Conservation (phyloP, 1,140 invertebrate species). For the Subanguina moxae region DNA sequence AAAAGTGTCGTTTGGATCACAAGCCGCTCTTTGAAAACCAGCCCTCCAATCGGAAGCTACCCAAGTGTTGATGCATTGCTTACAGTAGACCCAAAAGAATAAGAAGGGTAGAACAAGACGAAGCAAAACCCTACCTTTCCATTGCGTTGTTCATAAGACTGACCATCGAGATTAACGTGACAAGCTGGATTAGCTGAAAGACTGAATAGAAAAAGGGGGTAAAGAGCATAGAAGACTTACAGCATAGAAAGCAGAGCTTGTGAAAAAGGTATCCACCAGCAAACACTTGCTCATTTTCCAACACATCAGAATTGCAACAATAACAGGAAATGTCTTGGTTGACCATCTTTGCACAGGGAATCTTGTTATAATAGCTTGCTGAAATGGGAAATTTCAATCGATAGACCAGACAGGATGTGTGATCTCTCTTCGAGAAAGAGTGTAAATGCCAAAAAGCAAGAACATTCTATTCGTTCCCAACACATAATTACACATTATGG, state of each 20-base stretch:
- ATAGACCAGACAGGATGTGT: too few species aligned
- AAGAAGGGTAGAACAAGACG: too few species aligned
- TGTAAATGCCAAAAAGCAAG: too few species aligned
- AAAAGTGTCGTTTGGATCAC: too few species aligned
- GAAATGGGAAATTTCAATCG: too few species aligned
- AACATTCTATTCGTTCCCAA: too few species aligned
- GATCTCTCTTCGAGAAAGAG: too few species aligned
- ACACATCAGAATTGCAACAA: background rate
- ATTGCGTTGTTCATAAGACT: background rate
- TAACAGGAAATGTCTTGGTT: background rate
- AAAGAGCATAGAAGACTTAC: background rate
- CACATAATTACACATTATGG: background rate
- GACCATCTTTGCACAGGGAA: too few species aligned
- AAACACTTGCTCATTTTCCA: background rate
- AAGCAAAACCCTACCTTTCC: background rate
- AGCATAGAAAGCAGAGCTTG: background rate
- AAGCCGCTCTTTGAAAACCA: too few species aligned
- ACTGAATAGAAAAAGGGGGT: background rate
- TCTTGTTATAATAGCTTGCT: too few species aligned
- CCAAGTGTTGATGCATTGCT: background rate
- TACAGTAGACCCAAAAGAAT: background rate
- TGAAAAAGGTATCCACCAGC: background rate
- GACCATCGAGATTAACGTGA: background rate
- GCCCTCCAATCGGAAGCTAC: too few species aligned
- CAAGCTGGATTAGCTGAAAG: conserved; percentile 1